Percentiles rank a stretch among this genome's conserved stretches.
Conservation (phyloP, 2,888 invertebrate species). For the Trichogramma dendrolimi region DNA sequence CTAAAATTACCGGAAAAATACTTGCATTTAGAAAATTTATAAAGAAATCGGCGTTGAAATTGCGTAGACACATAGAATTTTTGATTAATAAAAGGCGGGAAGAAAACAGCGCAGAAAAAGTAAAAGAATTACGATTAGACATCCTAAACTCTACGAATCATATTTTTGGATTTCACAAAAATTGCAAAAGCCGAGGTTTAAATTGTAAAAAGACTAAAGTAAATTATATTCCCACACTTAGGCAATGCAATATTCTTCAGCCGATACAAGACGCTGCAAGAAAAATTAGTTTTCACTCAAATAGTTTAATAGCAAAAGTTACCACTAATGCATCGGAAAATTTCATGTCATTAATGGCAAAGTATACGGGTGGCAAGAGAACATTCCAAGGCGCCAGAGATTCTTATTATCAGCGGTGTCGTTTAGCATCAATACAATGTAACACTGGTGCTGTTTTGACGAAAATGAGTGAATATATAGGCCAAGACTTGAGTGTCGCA, state of each 20-base stretch:
- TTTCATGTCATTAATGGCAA: background rate
- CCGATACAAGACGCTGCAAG: conserved; percentile 1
- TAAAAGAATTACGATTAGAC: conserved; percentile 20
- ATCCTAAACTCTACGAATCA: conserved; percentile 23
- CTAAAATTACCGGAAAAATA: background rate
- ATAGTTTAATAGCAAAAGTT: conserved; percentile 9
- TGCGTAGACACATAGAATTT: background rate
- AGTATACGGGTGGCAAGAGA: background rate
- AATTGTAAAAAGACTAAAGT: conserved; percentile 2
- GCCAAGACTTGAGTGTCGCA: background rate
- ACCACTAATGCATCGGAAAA: conserved; percentile 13
- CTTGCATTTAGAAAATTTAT: background rate
- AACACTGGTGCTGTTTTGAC: conserved; percentile 17
- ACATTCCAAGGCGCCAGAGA: background rate
- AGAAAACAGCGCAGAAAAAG: background rate
- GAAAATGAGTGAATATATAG: conserved; percentile 10
- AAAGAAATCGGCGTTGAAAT: background rate
- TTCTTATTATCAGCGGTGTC: background rate
- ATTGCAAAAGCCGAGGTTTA: conserved; percentile 21
- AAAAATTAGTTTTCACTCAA: conserved; percentile 2
- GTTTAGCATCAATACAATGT: background rate
- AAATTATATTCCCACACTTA: conserved; percentile 15
- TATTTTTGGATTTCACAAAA: conserved; percentile 23
- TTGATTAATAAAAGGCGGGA: background rate
- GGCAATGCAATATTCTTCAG: background rate